Evolutionary conservation across 2,113 vertebrate genomes (phyloP), one percentile per base, ranked within the genome.

Genomic region (Eolophus roseicapilla): DNA sequence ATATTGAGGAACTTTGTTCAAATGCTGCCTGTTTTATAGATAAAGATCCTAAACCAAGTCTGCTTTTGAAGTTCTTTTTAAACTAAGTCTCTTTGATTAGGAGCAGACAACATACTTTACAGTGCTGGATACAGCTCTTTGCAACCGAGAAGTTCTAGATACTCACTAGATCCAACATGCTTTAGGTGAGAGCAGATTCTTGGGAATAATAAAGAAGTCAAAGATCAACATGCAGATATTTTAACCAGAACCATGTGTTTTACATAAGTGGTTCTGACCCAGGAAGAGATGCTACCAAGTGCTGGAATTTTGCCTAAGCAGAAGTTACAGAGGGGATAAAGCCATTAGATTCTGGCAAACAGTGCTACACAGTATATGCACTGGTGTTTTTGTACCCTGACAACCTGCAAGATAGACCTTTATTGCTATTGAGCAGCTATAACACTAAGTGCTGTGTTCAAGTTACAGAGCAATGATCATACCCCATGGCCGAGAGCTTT

Each of bases 401-500:
- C 47, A 55, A 21, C 31, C 25, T 1, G 1, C 15, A 41, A 63
- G 44, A 55, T 24, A 35, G 33, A n/a, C 9, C 33, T 59, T n/a
- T n/a, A 35, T n/a, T 59, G 57, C 57, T n/a, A 35, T 20, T 59
- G 20, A 59, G 57, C 55, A 59, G 57, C 33, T 59, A 35, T 14
- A 59, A n/a, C 4, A 4, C 33, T 59, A 59, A 59, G 57, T 35
- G n/a, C 70, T 71, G 19, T 25, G 33, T 16, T 46, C 10, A 21
- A 63, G 46, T 57, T 25, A 57, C 31, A 93, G 41, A 71, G 53
- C 46, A 5, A 13, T 28, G 46, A 46, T 52, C 98, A 86, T 96
- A 99, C 99, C 98, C 99, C 99, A 11, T 99, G 99, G n/a, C 98
- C 98, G 4, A 98, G 89, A 9, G 96, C 99, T 37, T 75, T 96